Conservation (phyloP, 2,113 vertebrate genomes). For the Balaenoptera acutorostrata region DNA sequence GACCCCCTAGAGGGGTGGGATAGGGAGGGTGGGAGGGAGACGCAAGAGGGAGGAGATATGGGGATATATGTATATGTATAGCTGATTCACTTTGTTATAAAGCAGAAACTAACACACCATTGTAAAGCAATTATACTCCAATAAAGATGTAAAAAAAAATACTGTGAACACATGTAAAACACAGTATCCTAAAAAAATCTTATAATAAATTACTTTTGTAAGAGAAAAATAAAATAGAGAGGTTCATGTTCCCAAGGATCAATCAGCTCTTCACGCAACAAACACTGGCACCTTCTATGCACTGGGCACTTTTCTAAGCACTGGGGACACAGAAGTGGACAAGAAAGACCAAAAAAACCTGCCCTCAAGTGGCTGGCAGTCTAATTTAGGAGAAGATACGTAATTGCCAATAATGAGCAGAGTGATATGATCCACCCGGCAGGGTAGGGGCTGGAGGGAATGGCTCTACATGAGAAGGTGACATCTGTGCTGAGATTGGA, state of each 20-base stretch:
- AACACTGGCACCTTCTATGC: not conserved
- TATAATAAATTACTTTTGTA: too few species aligned
- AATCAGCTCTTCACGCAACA: not conserved
- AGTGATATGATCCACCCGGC: not conserved
- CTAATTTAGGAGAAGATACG: not conserved
- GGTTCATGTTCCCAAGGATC: not conserved
- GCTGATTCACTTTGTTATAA: too few species aligned
- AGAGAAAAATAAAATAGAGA: not conserved
- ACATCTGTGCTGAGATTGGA: not conserved
- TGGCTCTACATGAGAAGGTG: not conserved
- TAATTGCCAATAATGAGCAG: not conserved
- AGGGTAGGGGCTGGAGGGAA: fast-evolving
- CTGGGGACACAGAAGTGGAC: not conserved
- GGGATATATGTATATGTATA: too few species aligned
- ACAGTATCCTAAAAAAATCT: too few species aligned
- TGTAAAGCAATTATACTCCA: too few species aligned
- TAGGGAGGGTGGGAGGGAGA: too few species aligned
- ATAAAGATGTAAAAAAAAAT: too few species aligned
- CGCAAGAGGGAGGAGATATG: too few species aligned
- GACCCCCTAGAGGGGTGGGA: too few species aligned
- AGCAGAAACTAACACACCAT: too few species aligned
- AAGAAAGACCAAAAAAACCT: not conserved
- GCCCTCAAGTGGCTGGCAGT: not conserved
- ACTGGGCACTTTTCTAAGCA: not conserved
- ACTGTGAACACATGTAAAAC: too few species aligned